These are phyloP conservation scores for Helarctos malayanus DNA, from an alignment of 2,797 vertebrate genomes.

Conservation along the genomic window DNA sequence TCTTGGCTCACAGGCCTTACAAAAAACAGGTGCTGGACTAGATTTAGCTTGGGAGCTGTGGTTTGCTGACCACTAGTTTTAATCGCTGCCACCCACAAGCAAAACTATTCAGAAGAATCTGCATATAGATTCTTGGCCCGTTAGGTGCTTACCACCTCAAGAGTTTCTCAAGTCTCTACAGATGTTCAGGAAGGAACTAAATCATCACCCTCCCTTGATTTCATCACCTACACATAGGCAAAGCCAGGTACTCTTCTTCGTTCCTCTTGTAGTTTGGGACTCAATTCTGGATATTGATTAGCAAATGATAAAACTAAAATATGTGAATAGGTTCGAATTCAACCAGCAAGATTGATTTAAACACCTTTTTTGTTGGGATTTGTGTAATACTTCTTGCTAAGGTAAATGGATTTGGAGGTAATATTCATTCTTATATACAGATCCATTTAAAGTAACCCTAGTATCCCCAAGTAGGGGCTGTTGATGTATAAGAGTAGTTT, in stretches of 20 bases:
- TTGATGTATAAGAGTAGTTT: not conserved
- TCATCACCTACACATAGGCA: not conserved
- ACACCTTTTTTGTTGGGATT: not conserved
- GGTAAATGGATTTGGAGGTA: conserved; percentile 14
- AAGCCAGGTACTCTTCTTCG: not conserved
- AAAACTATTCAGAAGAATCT: not conserved
- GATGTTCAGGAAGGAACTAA: not conserved
- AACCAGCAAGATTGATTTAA: conserved; percentile 27
- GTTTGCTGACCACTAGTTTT: not conserved
- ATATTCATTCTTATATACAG: not conserved
- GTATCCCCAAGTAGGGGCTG: not conserved
- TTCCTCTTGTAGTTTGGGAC: not conserved
- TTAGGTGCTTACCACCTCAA: not conserved
- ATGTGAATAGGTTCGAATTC: not conserved
- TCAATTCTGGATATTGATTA: not conserved
- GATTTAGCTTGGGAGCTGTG: not conserved
- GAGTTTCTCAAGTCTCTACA: not conserved
- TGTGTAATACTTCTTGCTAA: not conserved
- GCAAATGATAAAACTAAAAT: conserved; percentile 11
- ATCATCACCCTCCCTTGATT: not conserved
- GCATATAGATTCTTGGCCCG: not conserved
- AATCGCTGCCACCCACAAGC: not conserved
- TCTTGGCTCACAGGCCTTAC: not conserved
- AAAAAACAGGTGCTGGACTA: not conserved
- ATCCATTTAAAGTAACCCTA: not conserved